phyloP scores from a whole-genome alignment of 2,888 invertebrate species.

The Drosophila engyochracea region DNA sequence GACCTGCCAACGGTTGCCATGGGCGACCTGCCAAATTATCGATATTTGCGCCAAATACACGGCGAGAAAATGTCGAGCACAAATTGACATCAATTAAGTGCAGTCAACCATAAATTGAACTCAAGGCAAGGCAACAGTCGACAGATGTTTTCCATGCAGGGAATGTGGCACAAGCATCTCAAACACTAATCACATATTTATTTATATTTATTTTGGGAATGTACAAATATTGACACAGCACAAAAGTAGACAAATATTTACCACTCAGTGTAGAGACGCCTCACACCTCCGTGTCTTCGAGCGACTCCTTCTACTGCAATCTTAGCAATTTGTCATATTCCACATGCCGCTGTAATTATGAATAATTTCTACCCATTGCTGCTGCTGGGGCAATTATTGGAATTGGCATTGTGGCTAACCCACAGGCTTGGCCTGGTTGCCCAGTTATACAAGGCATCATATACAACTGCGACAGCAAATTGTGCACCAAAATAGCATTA shows the following conservation, averaged over 20 bases:
- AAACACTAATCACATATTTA: neutral
- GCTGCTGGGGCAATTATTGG: constrained; percentile 61
- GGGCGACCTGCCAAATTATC: constrained; percentile 77
- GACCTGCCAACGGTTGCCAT: constrained; percentile 76
- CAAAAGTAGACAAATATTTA: neutral
- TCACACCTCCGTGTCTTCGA: neutral
- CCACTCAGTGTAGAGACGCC: constrained; percentile 1
- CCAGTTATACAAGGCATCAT: constrained; percentile 15
- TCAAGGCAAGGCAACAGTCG: constrained; percentile 28
- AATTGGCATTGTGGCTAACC: constrained; percentile 55
- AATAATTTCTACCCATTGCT: constrained; percentile 64
- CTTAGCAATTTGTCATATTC: constrained; percentile 37
- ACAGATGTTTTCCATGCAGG: neutral
- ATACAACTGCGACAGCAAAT: neutral
- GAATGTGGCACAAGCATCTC: neutral
- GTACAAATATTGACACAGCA: neutral
- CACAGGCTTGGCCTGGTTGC: constrained; percentile 59
- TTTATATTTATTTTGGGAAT: neutral
- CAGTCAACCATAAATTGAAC: constrained; percentile 2
- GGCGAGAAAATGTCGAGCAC: constrained; percentile 25
- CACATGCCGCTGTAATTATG: constrained; percentile 70
- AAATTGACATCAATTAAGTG: neutral
- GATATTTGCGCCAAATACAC: constrained; percentile 65
- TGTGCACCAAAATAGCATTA: neutral
- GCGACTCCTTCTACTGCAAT: constrained; percentile 8